Conservation (phyloP, 1,140 invertebrate genomes). For the Leptopilina clavipes region DNA sequence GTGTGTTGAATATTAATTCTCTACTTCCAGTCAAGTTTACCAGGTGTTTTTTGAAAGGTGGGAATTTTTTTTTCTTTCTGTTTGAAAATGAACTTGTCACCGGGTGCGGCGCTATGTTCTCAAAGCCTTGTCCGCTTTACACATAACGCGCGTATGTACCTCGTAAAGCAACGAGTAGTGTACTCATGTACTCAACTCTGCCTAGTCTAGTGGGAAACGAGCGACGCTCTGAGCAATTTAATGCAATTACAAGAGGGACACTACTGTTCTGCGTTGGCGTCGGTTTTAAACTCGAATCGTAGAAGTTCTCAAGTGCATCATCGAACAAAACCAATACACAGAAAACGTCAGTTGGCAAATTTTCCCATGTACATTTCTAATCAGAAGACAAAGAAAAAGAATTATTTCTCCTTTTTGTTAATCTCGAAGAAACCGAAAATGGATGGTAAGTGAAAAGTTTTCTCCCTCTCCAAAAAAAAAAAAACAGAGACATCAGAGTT, state of each 20-base stretch:
- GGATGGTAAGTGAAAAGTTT: slow-evolving; percentile 14
- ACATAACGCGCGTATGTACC: slow-evolving; percentile 27
- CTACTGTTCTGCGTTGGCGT: neutral
- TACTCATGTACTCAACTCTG: slow-evolving; percentile 14
- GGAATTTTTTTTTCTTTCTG: slow-evolving; percentile 3
- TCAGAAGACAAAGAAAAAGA: no score
- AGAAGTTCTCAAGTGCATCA: slow-evolving; percentile 21
- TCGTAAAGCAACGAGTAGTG: slow-evolving; percentile 24
- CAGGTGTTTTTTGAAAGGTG: neutral
- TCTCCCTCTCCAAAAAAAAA: neutral
- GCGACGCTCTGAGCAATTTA: slow-evolving; percentile 20
- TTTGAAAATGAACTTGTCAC: slow-evolving; percentile 19
- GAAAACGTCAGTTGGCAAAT: neutral
- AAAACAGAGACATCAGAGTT: neutral
- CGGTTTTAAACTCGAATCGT: slow-evolving; percentile 21
- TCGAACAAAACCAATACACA: slow-evolving; percentile 21
- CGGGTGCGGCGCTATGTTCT: neutral
- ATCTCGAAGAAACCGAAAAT: neutral
- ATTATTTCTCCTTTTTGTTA: no score
- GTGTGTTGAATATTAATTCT: no score
- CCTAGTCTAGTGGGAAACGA: slow-evolving; percentile 31
- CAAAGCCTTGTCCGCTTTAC: slow-evolving; percentile 24
- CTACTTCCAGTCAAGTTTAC: neutral
- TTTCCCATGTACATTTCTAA: neutral
- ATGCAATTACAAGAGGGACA: slow-evolving; percentile 30